Base-by-base conservation (phyloP, 2,797 vertebrate species). In the Xenentodon cancila region DNA sequence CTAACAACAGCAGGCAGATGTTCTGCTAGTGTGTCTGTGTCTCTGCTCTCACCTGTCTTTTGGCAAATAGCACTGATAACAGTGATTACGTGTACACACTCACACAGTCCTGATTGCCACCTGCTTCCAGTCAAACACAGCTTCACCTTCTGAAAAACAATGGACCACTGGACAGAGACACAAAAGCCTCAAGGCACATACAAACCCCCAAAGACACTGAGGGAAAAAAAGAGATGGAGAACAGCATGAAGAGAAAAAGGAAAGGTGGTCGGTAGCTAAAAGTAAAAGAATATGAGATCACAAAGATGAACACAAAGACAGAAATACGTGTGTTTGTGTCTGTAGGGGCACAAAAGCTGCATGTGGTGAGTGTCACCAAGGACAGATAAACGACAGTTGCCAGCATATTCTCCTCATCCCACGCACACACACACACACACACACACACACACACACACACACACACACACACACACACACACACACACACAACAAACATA, bases 111-210 rank as follows among this genome's bases (percentile, higher is more conserved):
- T 84, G 87, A 82, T 71, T 89, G 82, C 89, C 90, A 90, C 90
- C 93, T 94, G 92, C 91, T 92, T 86, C 71, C 88, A 92, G 90
- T 90, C 90, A 93, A 93, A 93, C 87, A 92, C 80, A 90, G 88
- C 89, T 91, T 91, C 85, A 88, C 83, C 90, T 90, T 85, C 79
- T 77, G 83, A 89, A 92, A 30, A 87, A 92, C 91, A 92, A 93
- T 82, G 77, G 84, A 85, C 73, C 69, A 64, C 74, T 84, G 78
- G 68, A 83, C 70, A 70, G 64, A 85, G 60, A 90, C 75, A 91
- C 82, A 91, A 85, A 81, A 61, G 75, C 79, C 82, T 63, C 53
- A 71, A 59, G 64, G 64, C n/a, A 25, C 48, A 60, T 76, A 65
- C 73, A 70, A 69, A 67, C 75, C 73, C 67, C 75, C 67, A 78